Evolutionary conservation across 2,888 invertebrate genomes (phyloP).

Genomic region (Temnothorax ravouxi): DNA sequence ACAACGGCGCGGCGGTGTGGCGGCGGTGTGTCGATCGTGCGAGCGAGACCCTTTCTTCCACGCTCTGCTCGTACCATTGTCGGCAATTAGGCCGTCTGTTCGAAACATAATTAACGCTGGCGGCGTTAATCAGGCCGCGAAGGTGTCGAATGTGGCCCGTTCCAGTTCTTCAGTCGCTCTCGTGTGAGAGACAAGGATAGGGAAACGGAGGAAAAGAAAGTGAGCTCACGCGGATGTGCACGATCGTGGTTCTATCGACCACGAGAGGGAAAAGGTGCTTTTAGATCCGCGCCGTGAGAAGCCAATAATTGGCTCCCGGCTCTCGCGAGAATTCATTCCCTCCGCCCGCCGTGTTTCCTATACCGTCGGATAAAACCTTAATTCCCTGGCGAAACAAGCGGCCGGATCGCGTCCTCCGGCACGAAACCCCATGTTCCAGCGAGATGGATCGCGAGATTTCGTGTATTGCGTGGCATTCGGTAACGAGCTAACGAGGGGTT

Average conservation of each 20-base stretch:
- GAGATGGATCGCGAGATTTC: conserved; percentile 54
- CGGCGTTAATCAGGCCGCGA: conserved; percentile 83
- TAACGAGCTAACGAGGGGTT: conserved; percentile 61
- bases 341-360: conserved; percentile 21
- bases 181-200: conserved; percentile 23
- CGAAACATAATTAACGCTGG: conserved; percentile 84
- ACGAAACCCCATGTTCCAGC: conserved; percentile 57
- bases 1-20: conserved; percentile 4
- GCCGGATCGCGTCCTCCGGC: conserved; percentile 38
- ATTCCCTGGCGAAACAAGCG: conserved; percentile 71
- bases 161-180: conserved; percentile 51
- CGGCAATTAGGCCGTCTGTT: conserved; percentile 82
- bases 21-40: conserved; percentile 48
- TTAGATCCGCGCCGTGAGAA: conserved; percentile 60
- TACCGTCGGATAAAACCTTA: conserved; percentile 70
- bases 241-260: conserved; percentile 32
- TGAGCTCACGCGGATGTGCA: conserved; percentile 1
- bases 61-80: conserved; percentile 69
- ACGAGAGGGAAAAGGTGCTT: conserved; percentile 34
- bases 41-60: conserved; percentile 49
- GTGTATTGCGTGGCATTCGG: conserved; percentile 62
- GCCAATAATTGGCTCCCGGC: conserved; percentile 74
- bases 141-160: conserved; percentile 81
- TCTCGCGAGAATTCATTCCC: conserved; percentile 68
- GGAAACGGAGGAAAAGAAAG: conserved; percentile 16